Evolutionary conservation across 2,113 vertebrate genomes (phyloP).

Genomic region (Noturus placidus): DNA sequence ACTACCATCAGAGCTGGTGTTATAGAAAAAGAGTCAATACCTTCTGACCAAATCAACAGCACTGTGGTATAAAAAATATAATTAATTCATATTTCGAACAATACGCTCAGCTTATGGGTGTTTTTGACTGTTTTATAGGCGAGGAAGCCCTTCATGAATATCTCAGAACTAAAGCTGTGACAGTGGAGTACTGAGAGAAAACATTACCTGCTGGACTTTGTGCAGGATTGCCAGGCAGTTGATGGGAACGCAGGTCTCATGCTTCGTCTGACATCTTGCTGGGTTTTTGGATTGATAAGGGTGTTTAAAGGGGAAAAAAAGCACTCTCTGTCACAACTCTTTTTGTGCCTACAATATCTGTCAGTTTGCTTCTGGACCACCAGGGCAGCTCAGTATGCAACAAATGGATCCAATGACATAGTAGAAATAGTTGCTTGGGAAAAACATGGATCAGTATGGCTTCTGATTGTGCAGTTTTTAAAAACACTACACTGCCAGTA

Average conservation of each 20-base stretch:
- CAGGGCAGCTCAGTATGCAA: constrained; percentile 14
- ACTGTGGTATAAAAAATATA: neutral
- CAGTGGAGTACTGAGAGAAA: constrained; percentile 83
- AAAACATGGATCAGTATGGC: neutral
- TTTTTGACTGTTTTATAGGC: constrained; percentile 67
- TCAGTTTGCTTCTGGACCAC: constrained; percentile 32
- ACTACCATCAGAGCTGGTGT: neutral
- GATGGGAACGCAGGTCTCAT: neutral
- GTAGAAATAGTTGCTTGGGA: neutral
- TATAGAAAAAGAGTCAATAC: neutral
- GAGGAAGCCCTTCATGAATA: constrained; percentile 95
- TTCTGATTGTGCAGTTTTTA: neutral
- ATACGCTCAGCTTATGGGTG: neutral
- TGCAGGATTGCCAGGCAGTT: neutral
- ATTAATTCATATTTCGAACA: neutral
- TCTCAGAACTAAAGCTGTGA: constrained; percentile 94
- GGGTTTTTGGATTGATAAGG: constrained; percentile 33
- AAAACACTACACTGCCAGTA: neutral
- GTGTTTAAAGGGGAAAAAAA: neutral
- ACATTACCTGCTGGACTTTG: constrained; percentile 29
- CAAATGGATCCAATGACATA: neutral
- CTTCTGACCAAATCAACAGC: neutral
- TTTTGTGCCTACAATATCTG: constrained; percentile 56
- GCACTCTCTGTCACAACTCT: constrained; percentile 31
- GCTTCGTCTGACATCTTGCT: constrained; percentile 24